Percentiles rank a stretch among this genome's conserved stretches.
Evolutionary conservation across 2,113 vertebrate species (phyloP).

Genomic region (Callaeas wilsoni): DNA sequence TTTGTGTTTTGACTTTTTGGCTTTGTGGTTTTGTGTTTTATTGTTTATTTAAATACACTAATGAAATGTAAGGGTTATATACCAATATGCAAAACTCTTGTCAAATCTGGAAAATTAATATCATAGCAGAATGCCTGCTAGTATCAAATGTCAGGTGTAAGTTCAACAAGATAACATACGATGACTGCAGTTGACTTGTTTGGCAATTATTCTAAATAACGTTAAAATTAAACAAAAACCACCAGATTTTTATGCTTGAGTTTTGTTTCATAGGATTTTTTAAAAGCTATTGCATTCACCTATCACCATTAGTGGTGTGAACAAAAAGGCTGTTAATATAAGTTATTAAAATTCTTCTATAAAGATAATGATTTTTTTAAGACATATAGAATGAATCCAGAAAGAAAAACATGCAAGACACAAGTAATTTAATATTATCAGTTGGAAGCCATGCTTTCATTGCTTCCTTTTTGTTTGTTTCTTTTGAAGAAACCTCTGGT

Average conservation of each 20-base stretch:
- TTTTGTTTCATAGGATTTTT: not conserved
- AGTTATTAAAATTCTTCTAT: not conserved
- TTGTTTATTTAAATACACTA: not conserved
- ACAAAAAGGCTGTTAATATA: not conserved
- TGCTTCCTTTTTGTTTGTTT: not conserved
- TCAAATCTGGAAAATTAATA: not conserved
- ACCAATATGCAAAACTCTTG: not conserved
- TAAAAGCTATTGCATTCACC: not conserved
- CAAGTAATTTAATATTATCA: not conserved
- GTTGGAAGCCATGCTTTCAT: not conserved
- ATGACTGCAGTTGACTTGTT: not conserved
- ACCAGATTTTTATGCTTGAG: not conserved
- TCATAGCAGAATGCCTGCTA: not conserved
- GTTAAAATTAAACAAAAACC: not conserved
- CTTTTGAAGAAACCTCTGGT: not conserved
- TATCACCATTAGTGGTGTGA: not conserved
- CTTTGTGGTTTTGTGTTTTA: rapidly evolving
- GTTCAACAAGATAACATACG: not conserved
- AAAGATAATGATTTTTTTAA: not conserved
- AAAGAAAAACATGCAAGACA: not conserved
- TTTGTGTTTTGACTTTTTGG: not conserved
- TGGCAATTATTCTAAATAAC: not conserved
- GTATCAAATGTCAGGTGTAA: not conserved
- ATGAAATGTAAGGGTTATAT: not conserved
- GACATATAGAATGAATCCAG: not conserved